Percentiles rank a stretch among this genome's conserved stretches.
These are phyloP conservation scores for Lithophane socia DNA, from an alignment of 2,888 invertebrate genomes.

Conservation along the genomic window DNA sequence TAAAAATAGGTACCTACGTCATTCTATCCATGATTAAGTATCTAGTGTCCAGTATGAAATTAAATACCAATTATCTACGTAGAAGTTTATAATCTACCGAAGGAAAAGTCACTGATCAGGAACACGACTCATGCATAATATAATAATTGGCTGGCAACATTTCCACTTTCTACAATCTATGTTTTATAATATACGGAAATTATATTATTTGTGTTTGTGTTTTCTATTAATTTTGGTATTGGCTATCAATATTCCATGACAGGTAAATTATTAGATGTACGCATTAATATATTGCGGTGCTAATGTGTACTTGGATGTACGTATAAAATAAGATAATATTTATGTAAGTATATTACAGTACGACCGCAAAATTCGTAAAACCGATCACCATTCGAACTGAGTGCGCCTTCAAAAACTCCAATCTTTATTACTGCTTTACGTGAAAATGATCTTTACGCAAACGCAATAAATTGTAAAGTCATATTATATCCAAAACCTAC, in stretches of 20 bases:
- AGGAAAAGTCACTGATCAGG: conserved; percentile 31
- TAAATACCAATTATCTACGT: conserved; percentile 13
- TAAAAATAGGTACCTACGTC: conserved; percentile 9
- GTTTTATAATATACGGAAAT: conserved; percentile 48
- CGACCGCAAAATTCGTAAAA: too few species aligned
- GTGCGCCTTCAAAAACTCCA: too few species aligned
- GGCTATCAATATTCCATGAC: conserved; percentile 33
- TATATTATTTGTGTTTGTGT: conserved; percentile 15
- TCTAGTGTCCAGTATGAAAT: conserved; percentile 16
- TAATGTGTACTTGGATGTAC: not conserved
- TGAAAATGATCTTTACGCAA: too few species aligned
- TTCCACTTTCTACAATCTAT: conserved; percentile 43
- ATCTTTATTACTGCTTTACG: too few species aligned
- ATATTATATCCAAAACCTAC: too few species aligned
- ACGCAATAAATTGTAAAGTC: too few species aligned
- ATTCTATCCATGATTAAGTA: conserved; percentile 1
- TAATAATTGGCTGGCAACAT: conserved; percentile 32
- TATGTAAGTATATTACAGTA: not conserved
- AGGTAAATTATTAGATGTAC: conserved; percentile 13
- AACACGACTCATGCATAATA: conserved; percentile 24
- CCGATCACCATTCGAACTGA: too few species aligned
- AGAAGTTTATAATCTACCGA: conserved; percentile 22
- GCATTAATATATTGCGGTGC: not conserved
- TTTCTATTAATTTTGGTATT: conserved; percentile 33
- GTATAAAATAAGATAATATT: not conserved